Evolutionary conservation across 1,140 invertebrate genomes (phyloP), one percentile per base, ranked within the genome.

Genomic region (Sminthurinus signatus): DNA sequence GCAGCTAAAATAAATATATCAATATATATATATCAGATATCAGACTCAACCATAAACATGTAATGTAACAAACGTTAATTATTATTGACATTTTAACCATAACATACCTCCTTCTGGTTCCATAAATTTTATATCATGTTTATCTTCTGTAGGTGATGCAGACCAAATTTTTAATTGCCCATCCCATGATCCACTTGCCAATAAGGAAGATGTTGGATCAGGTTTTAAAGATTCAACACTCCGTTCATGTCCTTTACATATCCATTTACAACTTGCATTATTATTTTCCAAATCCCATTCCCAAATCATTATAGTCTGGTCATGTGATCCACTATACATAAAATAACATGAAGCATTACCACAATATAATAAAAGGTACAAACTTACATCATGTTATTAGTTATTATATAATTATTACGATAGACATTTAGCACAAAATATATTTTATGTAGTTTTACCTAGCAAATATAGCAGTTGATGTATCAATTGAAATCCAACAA

Each of bases 181-280:
- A 75, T 98, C 95, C 91, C 92, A 97, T 28, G 90, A 86, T 36
- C 92, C 94, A 55, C 91, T 93, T n/a, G 88, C 91, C 78, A 97
- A 85, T 70, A 80, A 78, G 19, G 80, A 78, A 14, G 75, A 76
- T 74, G 85, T 81, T 25, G 31, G 80, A 78, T 73, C 86, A 87
- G 0, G 91, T 84, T 62, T 82, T 2, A 96, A 79, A 76, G 89
- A 87, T 74, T 97, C 92, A 0, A 97, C 81, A 68, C 88, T 88
- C 73, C 91, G 84, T 66, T 90, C 87, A 76, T 98, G 95, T 0
- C 93, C 93, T 73, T 85, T 84, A 73, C 90, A 92, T 17, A 88
- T 81, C 67, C 87, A 84, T 15, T 90, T 77, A 74, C 88, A 91
- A 69, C 89, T 85, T 10, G 92, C 85, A 29, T 86, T 83, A 76